Evolutionary conservation across 2,888 invertebrate genomes (phyloP), one percentile per base, ranked within the genome.

Genomic region (Melanostoma mellinum): DNA sequence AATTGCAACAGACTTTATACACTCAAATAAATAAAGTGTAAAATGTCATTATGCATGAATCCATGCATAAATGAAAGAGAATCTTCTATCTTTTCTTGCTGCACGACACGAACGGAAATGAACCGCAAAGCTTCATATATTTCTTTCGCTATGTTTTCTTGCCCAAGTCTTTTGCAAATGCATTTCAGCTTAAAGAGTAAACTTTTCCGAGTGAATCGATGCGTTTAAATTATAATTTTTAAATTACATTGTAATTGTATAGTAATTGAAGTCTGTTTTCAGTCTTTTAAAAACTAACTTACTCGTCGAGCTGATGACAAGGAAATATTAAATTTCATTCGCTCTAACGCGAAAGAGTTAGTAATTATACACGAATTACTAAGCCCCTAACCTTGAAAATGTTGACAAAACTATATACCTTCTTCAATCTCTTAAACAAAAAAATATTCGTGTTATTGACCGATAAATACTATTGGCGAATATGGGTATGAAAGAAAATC

Each of bases 231-330:
- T 52, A 74, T 20, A 46, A 46, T 9, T 50, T 6, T 58, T 60
- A 63, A 72, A 76, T 69, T 61, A 69, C 61, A 58, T 69, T 74
- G 69, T 74, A 80, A 80, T 69, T 74, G 55, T 80, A 52, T 38
- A 63, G 44, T 60, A 44, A 60, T 60, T 60, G 44, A 60, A 60
- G 32, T 4, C 33, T n/a, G 44, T 46, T 33, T 44, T 44, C 10
- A 33, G 42, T 33, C 30, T 33, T 33, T n/a, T 60, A 8, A 8
- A 60, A 32, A 35, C 33, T 32, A 60, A 32, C 20, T 20, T 20
- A 6, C 33, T 52, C n/a, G 9, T 44, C 10, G 6, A 44, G 42
- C 42, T 60, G 44, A 60, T 60, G 60, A 44, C 60, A 60, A 60
- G 42, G 60, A 44, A 44, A 60, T 32, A 20, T 20, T 20, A 20